Evolutionary conservation across 1,140 invertebrate species (phyloP), one percentile per base, ranked within the genome.

Genomic region (Panagrolaimus sp.): DNA sequence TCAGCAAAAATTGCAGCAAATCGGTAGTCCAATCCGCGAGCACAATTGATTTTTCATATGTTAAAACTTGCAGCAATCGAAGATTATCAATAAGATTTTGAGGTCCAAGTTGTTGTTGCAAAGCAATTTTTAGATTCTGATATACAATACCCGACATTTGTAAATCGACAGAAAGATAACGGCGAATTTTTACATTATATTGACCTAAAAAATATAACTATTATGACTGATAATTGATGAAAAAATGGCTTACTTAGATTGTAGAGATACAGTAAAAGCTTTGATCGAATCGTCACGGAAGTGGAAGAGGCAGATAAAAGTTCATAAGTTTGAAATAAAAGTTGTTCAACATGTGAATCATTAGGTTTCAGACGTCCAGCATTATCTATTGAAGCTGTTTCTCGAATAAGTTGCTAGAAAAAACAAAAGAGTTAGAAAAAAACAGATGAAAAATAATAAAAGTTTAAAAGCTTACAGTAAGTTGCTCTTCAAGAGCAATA

Each of bases 91-190:
- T 46, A 21, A 65, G 38, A 52, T 74, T 74, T 69, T 75, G 73
- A 28, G 70, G 63, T 38, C 74, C 73, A 24, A 75, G 58, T 17
- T 78, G 44, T 10, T 75, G 77, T 43, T 48, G 24, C 1, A 77
- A 10, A 21, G 67, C 43, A 12, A 63, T 44, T 43, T 69, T 24
- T 26, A 75, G 44, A 45, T 63, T 66, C 14, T 74, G 45, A 62
- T 46, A 75, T 15, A 75, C 63, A 4, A 76, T 12, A 58, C 28
- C 28, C 10, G 28, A 12, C 1, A 58, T 21, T 12, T 58, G 21
- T n/a, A 58, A 8, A 12, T 58, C 52, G 3, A 12, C 52, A 28
- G 52, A 21, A 28, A 58, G 28, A 14, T 26, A 58, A 28, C 52
- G 52, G 8, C 52, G 52, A 26, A 58, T 26, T 58, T 28, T 58